A percentile compares a stretch with the other conserved stretches of the same genome.
Evolutionary conservation across 2,888 invertebrate species (phyloP).

Genomic region (Stenchaetothrips biformis): DNA sequence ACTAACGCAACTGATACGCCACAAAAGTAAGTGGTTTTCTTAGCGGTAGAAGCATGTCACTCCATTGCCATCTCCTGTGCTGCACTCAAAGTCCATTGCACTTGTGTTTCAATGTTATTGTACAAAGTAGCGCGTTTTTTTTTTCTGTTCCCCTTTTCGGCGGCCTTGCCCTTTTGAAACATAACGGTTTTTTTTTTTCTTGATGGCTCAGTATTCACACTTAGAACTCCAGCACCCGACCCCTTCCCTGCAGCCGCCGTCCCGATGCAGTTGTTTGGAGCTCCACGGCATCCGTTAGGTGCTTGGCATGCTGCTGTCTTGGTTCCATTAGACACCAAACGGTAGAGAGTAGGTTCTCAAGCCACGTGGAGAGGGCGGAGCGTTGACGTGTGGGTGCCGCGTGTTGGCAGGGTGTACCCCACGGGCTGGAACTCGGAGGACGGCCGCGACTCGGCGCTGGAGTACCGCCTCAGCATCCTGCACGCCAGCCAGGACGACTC

Average conservation of each 20-base stretch:
- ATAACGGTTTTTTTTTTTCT: background rate
- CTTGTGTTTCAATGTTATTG: background rate
- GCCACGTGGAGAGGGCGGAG: background rate
- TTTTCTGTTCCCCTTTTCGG: background rate
- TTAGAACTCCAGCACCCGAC: no score
- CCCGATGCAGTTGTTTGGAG: conserved; percentile 2
- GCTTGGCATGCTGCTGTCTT: background rate
- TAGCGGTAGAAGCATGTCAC: conserved; percentile 17
- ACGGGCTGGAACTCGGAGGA: conserved; percentile 82
- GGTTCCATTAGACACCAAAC: background rate
- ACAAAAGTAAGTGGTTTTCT: conserved; percentile 19
- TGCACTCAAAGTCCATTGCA: no score
- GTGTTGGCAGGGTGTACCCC: conserved; percentile 55
- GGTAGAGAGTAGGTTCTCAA: background rate
- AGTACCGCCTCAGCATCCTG: conserved; percentile 74
- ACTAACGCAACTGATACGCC: conserved; percentile 10
- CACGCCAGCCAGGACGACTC: conserved; percentile 79
- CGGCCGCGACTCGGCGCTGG: conserved; percentile 69
- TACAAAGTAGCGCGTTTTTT: background rate
- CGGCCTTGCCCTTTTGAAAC: background rate
- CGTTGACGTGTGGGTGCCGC: background rate
- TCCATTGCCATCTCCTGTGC: no score
- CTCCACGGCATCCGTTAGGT: background rate
- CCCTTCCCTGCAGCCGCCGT: no score
- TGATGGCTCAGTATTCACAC: background rate